These are phyloP conservation scores for Puntigrus tetrazona DNA, from an alignment of 2,113 vertebrate species.

Conservation along the genomic window DNA sequence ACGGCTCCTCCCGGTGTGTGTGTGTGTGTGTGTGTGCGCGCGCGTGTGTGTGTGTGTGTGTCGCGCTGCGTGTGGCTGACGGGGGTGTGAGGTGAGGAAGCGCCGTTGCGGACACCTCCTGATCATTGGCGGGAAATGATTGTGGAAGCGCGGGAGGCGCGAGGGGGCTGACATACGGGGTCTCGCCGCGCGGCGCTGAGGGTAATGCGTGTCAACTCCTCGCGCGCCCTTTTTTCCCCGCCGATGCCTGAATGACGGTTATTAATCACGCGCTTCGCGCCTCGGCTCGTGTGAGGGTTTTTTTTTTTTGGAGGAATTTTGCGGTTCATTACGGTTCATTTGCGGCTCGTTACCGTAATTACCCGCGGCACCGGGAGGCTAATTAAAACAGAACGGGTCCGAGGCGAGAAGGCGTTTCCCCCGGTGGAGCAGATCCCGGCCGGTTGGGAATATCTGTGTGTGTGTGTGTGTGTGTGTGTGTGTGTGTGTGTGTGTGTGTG, in stretches of 20 bases:
- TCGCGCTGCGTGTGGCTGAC: constrained; percentile 58
- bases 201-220: constrained; percentile 39
- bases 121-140: constrained; percentile 80
- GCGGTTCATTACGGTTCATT: constrained; percentile 58
- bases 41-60: constrained; percentile 55
- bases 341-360: constrained; percentile 61
- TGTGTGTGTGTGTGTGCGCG: constrained; percentile 53
- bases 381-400: constrained; percentile 54
- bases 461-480: constrained; percentile 17
- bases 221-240: constrained; percentile 20
- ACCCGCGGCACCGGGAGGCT: constrained; percentile 57
- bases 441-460: constrained; percentile 28
- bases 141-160: constrained; percentile 71
- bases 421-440: constrained; percentile 29
- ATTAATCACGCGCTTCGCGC: constrained; percentile 49
- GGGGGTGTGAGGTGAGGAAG: constrained; percentile 78
- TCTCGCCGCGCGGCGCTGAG: constrained; percentile 20
- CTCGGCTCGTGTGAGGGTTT: not conserved
- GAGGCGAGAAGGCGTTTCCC: constrained; percentile 47
- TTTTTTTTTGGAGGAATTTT: constrained; percentile 50
- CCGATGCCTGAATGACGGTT: constrained; percentile 41
- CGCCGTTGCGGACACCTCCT: constrained; percentile 74
- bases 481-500: constrained; percentile 12
- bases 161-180: constrained; percentile 52
- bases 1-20: constrained; percentile 63